Evolutionary conservation across 2,113 vertebrate genomes (phyloP).

Genomic region (Marmota monax): DNA sequence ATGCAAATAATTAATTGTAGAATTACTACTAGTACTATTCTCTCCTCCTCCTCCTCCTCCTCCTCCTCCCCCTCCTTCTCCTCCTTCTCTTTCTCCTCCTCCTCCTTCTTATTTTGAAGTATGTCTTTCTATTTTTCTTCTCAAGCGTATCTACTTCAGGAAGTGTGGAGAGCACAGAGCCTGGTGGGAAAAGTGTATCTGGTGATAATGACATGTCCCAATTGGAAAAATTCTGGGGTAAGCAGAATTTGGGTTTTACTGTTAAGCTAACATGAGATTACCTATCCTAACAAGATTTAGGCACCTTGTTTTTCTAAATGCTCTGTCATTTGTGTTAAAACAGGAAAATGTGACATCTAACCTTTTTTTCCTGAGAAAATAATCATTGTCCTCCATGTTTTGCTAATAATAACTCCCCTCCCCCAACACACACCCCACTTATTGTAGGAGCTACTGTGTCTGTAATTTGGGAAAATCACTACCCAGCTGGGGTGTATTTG

Average conservation of each 20-base stretch:
- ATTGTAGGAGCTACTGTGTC: conserved; percentile 56
- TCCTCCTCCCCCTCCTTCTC: too few species aligned
- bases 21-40: too few species aligned
- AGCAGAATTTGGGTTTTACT: conserved; percentile 40
- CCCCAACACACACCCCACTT: neutral
- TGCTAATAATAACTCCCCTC: conserved; percentile 56
- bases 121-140: neutral
- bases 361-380: conserved; percentile 73
- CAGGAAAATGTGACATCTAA: conserved; percentile 73
- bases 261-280: conserved; percentile 61
- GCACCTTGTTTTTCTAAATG: conserved; percentile 76
- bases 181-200: conserved; percentile 57
- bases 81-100: too few species aligned
- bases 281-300: conserved; percentile 64
- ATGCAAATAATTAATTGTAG: neutral
- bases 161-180: conserved; percentile 57
- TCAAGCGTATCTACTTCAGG: conserved; percentile 54
- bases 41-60: too few species aligned
- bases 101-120: too few species aligned
- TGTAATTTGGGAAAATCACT: conserved; percentile 31
- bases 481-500: neutral
- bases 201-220: neutral
- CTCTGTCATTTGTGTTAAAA: conserved; percentile 57
- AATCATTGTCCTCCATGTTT: conserved; percentile 51
- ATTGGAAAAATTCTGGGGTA: conserved; percentile 62